phyloP scores from a whole-genome alignment of 2,113 vertebrate genomes.

The Euleptes europaea region DNA sequence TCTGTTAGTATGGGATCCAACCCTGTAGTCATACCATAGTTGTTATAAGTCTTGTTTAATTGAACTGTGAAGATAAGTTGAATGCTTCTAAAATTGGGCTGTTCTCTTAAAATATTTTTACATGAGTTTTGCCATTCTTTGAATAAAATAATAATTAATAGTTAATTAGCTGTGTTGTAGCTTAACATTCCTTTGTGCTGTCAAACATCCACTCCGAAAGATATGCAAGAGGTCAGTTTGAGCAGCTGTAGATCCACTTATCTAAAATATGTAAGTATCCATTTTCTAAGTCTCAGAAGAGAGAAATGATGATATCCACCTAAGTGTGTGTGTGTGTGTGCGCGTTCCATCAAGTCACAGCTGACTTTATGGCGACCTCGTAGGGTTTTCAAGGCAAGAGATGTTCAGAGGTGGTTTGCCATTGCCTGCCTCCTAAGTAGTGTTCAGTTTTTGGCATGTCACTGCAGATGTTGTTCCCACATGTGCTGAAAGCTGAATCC shows the following conservation, averaged over 20 bases:
- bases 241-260: background rate
- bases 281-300: too few species aligned
- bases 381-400: too few species aligned
- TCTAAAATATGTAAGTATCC: background rate
- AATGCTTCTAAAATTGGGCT: background rate
- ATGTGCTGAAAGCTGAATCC: too few species aligned
- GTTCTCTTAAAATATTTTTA: constrained; percentile 20
- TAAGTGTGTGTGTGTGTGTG: too few species aligned
- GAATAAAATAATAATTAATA: constrained; percentile 37
- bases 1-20: too few species aligned
- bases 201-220: constrained; percentile 12
- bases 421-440: too few species aligned
- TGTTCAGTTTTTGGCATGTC: too few species aligned
- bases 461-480: too few species aligned
- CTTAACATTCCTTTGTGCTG: constrained; percentile 27
- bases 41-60: background rate
- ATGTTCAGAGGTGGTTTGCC: too few species aligned
- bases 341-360: too few species aligned
- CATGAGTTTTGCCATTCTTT: constrained; percentile 34
- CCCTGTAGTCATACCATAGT: background rate
- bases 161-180: constrained; percentile 9
- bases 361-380: too few species aligned
- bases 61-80: background rate
- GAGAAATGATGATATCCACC: too few species aligned
- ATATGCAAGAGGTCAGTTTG: background rate